Evolutionary conservation across 2,888 invertebrate genomes (phyloP).

Genomic region (Euclidia mi): DNA sequence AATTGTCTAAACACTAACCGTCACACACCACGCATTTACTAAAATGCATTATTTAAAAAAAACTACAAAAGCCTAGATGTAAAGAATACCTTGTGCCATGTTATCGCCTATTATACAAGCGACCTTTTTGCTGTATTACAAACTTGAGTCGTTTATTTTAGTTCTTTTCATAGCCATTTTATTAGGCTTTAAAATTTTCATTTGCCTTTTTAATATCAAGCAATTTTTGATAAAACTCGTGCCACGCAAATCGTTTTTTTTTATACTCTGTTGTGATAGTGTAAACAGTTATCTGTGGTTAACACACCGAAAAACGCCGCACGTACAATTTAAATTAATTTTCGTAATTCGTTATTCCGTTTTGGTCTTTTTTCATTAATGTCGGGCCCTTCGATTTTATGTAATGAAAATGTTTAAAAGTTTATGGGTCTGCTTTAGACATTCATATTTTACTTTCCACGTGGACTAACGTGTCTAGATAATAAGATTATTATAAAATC

Average conservation of each 20-base stretch:
- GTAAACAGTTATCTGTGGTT: slow-evolving; percentile 4
- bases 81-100: no score
- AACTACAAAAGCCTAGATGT: no score
- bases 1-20: no score
- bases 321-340: slow-evolving; percentile 10
- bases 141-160: no score
- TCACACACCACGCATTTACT: no score
- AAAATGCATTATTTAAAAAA: no score
- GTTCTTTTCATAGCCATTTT: background rate
- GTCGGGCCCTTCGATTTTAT: background rate
- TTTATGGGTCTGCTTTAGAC: background rate
- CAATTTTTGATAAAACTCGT: slow-evolving; percentile 1
- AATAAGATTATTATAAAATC: no score
- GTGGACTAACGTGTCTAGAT: no score
- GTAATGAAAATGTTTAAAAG: no score
- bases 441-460: background rate
- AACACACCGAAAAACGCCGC: slow-evolving; percentile 4
- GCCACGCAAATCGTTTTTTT: slow-evolving; percentile 6
- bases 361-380: background rate
- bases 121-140: no score
- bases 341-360: background rate
- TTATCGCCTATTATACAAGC: no score
- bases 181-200: background rate
- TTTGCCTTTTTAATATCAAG: background rate
- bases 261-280: slow-evolving; percentile 5